These are phyloP conservation scores for Hoplostethus atlanticus DNA, from an alignment of 2,797 vertebrate species.

Conservation along the genomic window DNA sequence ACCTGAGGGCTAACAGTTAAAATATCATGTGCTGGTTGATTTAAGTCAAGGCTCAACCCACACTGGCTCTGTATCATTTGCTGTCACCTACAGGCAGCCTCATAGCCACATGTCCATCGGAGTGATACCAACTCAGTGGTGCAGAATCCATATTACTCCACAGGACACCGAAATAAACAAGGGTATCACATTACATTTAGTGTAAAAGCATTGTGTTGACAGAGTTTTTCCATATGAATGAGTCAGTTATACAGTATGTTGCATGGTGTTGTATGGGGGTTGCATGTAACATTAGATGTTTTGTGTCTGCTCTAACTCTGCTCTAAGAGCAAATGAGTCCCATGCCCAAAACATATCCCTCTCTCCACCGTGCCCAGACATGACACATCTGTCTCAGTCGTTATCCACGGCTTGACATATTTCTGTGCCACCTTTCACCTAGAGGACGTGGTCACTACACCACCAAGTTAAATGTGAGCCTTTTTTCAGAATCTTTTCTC, in stretches of 20 bases:
- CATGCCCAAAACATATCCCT: constrained; percentile 52
- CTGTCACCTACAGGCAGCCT: constrained; percentile 38
- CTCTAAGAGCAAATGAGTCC: constrained; percentile 75
- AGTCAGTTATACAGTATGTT: constrained; percentile 41
- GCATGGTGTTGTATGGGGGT: constrained; percentile 25
- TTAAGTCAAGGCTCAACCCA: constrained; percentile 41
- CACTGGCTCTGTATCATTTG: constrained; percentile 43
- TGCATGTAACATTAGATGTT: constrained; percentile 77
- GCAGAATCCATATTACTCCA: constrained; percentile 39
- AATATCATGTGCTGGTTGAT: constrained; percentile 41
- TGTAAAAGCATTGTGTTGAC: constrained; percentile 71
- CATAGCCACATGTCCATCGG: constrained; percentile 13
- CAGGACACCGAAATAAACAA: constrained; percentile 31
- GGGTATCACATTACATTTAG: constrained; percentile 63
- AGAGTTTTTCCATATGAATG: constrained; percentile 71
- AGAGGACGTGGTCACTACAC: constrained; percentile 50
- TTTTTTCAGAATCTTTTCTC: background rate
- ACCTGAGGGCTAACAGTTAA: constrained; percentile 26
- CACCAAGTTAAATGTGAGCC: constrained; percentile 25
- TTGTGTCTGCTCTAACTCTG: constrained; percentile 74
- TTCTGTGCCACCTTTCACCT: constrained; percentile 56
- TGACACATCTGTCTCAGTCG: constrained; percentile 76
- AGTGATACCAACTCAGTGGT: constrained; percentile 26
- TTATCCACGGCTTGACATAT: constrained; percentile 61
- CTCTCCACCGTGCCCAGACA: constrained; percentile 60